Evolutionary conservation across 2,113 vertebrate species (phyloP).

Genomic region (Eptatretus burgeri): DNA sequence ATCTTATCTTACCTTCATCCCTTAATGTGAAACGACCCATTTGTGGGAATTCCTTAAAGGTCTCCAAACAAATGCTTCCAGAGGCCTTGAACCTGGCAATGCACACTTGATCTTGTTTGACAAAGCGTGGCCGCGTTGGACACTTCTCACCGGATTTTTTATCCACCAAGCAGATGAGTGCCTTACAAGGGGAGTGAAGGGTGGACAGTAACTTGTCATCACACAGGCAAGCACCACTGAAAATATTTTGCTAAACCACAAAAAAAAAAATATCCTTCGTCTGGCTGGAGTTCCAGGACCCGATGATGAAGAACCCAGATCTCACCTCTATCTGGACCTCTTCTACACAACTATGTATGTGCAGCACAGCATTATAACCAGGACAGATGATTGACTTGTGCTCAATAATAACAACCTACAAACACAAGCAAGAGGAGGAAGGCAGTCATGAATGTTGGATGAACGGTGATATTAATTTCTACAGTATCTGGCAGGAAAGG

Average conservation of each 20-base stretch:
- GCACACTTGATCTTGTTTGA: slow-evolving; percentile 96
- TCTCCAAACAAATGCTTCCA: slow-evolving; percentile 93
- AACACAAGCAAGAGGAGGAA: slow-evolving; percentile 10
- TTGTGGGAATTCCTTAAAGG: slow-evolving; percentile 98
- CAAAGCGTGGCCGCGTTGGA: slow-evolving; percentile 82
- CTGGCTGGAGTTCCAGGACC: no score
- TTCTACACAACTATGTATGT: slow-evolving; percentile 97
- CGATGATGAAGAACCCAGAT: no score
- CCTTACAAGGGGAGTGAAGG: slow-evolving; percentile 19
- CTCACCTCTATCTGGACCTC: slow-evolving; percentile 95
- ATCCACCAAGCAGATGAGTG: slow-evolving; percentile 98
- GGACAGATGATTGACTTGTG: slow-evolving; percentile 99
- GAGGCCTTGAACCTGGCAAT: slow-evolving; percentile 72
- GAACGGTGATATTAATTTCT: no score
- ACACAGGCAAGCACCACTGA: background rate
- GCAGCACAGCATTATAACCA: slow-evolving; percentile 89
- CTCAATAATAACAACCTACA: slow-evolving; percentile 93
- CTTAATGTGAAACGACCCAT: slow-evolving; percentile 93
- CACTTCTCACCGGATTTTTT: slow-evolving; percentile 96
- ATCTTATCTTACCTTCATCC: slow-evolving; percentile 75
- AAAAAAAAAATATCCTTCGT: background rate
- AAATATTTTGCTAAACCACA: background rate
- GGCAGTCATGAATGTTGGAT: no score
- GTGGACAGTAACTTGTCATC: background rate
- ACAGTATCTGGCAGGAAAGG: no score